Base-by-base conservation (phyloP, 30 jellyfish, hydroid and myxozoan genomes). In the Aurelia aurita complex sp. Pacific region DNA sequence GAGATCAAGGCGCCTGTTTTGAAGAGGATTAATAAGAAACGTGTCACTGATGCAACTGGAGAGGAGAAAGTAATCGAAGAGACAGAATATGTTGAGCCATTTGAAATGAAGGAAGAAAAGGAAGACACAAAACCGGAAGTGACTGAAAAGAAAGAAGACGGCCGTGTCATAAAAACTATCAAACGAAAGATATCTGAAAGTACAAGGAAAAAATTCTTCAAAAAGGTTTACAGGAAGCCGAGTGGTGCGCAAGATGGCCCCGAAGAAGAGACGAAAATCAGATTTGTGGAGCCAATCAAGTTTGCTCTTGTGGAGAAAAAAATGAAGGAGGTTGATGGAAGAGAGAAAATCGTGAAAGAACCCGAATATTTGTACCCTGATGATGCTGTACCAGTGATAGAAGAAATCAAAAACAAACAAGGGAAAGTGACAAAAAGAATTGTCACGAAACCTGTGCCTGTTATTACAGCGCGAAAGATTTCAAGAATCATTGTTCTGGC, bases 41-140 rank as follows among this genome's bases (percentile, higher is more conserved):
- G 43, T 10, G 57, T 83, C 50, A 32, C 80, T 55, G 85, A 75
- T 40, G 80, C 76, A 5, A 95, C 85, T 69, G 97, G 97, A 52
- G 36, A 79, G 43, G 97, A 88, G 57, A 65, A 46, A 29, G 80
- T 72, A 17, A 72, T 57, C 11, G 95, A 86, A 19, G 92, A 88
- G 68, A 77, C 89, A 34, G 97, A 88, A 52, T 80, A 88, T 67
- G 81, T 88, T 52, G 88, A 87, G 23, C 97, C 97, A 8, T 87
- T 69, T 71, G 92, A 85, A 80, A 73, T 85, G 18, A 42, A 10
- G 12, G 83, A 74, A 33, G 86, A 89, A 52, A 69, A 54, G 62
- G 93, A 84, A 73, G 76, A 57, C 13, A 43, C 43, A 11, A 53
- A 65, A 77, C 95, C 95, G 9, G 89, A 67, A 29, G 72, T 76